A percentile compares a stretch with the other conserved stretches of the same genome.
These are phyloP conservation scores for Andrena cerasifolii DNA, from an alignment of 1,140 invertebrate species.

Conservation along the genomic window DNA sequence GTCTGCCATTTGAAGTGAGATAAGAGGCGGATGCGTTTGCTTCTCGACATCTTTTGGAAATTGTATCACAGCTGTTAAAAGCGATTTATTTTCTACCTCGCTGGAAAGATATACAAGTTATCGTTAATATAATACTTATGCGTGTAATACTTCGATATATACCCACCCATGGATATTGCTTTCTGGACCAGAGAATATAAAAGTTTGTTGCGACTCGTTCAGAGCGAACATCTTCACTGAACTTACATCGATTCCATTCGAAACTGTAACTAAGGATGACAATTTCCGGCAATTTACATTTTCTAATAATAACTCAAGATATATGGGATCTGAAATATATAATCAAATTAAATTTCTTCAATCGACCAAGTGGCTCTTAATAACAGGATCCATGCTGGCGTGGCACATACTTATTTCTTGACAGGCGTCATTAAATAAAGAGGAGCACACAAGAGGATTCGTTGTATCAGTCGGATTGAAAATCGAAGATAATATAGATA, in stretches of 20 bases:
- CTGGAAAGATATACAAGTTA: constrained; percentile 67
- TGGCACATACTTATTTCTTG: constrained; percentile 79
- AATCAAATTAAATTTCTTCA: constrained; percentile 27
- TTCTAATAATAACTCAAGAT: constrained; percentile 83
- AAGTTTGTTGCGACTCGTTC: constrained; percentile 81
- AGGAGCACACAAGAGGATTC: constrained; percentile 80
- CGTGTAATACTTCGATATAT: constrained; percentile 5
- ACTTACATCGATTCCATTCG: constrained; percentile 76
- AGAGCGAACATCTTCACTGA: constrained; percentile 83
- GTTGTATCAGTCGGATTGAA: constrained; percentile 74
- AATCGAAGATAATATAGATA: constrained; percentile 81
- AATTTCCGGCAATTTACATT: constrained; percentile 80
- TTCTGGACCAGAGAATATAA: constrained; percentile 85
- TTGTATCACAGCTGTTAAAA: constrained; percentile 82
- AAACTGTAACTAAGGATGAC: constrained; percentile 77
- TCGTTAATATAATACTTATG: constrained; percentile 9
- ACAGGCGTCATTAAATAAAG: constrained; percentile 82
- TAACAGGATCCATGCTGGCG: neutral
- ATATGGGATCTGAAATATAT: constrained; percentile 78
- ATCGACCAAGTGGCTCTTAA: constrained; percentile 17
- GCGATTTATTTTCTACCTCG: constrained; percentile 68
- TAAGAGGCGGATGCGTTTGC: constrained; percentile 82
- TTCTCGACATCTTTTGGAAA: constrained; percentile 81
- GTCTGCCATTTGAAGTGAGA: constrained; percentile 84
- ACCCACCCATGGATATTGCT: constrained; percentile 66